A percentile compares a stretch with the other conserved stretches of the same genome.
These are phyloP conservation scores for Ornithorhynchus anatinus DNA, from an alignment of 2,113 vertebrate species.

Conservation along the genomic window DNA sequence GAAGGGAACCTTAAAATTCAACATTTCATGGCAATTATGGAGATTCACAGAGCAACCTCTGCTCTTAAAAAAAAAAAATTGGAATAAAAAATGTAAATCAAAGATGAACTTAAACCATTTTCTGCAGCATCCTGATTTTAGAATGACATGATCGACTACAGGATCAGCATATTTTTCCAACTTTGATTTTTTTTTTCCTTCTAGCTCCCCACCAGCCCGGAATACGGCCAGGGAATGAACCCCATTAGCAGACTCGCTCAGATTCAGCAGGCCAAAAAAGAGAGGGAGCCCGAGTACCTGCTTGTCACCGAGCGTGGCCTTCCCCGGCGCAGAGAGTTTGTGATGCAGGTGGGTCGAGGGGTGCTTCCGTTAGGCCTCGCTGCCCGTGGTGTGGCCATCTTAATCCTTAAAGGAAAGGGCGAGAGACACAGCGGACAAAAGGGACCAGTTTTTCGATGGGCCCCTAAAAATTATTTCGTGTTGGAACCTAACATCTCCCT, in stretches of 20 bases:
- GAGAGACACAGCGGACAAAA: no score
- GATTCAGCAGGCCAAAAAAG: conserved; percentile 98
- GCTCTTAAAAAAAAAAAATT: not conserved
- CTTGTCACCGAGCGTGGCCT: conserved; percentile 93
- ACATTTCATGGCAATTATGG: not conserved
- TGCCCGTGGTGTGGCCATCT: not conserved
- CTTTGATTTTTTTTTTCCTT: not conserved
- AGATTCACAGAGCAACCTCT: not conserved
- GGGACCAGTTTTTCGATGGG: no score
- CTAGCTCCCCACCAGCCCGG: conserved; percentile 93
- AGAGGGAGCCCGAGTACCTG: conserved; percentile 94
- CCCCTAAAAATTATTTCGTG: no score
- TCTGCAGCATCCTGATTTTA: not conserved
- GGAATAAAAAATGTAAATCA: not conserved
- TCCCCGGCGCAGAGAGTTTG: conserved; percentile 92
- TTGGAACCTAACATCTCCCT: no score
- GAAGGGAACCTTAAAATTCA: not conserved
- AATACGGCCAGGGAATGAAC: conserved; percentile 96
- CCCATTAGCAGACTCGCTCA: conserved; percentile 97
- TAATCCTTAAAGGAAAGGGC: not conserved
- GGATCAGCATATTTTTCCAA: conserved; percentile 23
- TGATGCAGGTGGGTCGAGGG: conserved; percentile 90
- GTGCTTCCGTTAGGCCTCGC: not conserved
- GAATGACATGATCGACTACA: not conserved
- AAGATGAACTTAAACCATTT: not conserved